Conservation (phyloP, 1,140 invertebrate genomes). For the Calosoma granatense region DNA sequence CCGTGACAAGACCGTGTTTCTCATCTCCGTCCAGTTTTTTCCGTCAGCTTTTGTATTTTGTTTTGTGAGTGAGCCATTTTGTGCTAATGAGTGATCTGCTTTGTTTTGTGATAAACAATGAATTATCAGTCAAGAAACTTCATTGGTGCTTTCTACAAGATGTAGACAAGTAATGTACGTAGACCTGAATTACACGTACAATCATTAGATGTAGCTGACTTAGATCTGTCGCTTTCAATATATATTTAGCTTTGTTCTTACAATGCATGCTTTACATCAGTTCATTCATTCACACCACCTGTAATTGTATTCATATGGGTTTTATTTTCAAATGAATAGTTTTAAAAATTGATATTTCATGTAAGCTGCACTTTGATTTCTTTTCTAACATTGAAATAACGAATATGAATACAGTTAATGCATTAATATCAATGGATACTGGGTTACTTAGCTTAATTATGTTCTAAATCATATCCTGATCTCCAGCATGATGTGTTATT, state of each 20-base stretch:
- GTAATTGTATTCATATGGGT: background rate
- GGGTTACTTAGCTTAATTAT: too few species aligned
- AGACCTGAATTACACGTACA: conserved; percentile 1
- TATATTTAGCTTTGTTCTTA: background rate
- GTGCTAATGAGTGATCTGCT: background rate
- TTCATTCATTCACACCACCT: background rate
- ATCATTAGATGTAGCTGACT: background rate
- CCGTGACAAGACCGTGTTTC: too few species aligned
- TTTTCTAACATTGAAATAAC: too few species aligned
- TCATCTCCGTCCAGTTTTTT: too few species aligned
- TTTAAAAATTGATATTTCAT: too few species aligned
- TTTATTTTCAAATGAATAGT: too few species aligned
- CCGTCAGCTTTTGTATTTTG: background rate
- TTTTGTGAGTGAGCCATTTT: conserved; percentile 1
- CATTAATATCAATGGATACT: background rate
- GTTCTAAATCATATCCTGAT: too few species aligned
- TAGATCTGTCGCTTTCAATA: background rate
- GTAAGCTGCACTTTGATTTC: too few species aligned
- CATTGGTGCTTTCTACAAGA: conserved; percentile 8
- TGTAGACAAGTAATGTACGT: conserved; percentile 9
- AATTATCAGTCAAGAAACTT: conserved; percentile 7
- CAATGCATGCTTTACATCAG: background rate
- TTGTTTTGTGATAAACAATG: conserved; percentile 1
- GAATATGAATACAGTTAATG: background rate
- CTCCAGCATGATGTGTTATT: too few species aligned